Evolutionary conservation across 1,140 invertebrate genomes (phyloP).

Genomic region (Zaprionus lachaisei): DNA sequence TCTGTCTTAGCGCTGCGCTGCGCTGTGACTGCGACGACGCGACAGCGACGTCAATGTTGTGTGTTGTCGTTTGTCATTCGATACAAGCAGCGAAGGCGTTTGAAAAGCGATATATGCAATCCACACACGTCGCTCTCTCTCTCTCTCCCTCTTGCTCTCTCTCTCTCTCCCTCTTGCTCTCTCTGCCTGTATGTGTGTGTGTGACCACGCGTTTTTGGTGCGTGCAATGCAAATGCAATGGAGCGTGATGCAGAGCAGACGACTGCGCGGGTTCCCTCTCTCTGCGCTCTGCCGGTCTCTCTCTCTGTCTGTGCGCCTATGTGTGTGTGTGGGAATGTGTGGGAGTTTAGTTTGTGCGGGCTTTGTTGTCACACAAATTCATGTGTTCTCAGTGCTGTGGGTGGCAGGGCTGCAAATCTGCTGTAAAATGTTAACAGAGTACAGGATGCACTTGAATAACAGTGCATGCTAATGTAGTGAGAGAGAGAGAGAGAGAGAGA

Average conservation of each 20-base stretch:
- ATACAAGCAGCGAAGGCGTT: constrained; percentile 71
- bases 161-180: neutral
- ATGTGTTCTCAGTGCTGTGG: constrained; percentile 41
- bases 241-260: constrained; percentile 42
- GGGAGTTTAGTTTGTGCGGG: constrained; percentile 44
- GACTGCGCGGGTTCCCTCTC: constrained; percentile 25
- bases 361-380: constrained; percentile 43
- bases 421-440: neutral
- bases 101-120: constrained; percentile 68
- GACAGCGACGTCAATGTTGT: constrained; percentile 35
- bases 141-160: neutral
- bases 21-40: neutral
- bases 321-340: constrained; percentile 27
- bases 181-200: neutral
- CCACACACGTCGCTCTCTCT: constrained; percentile 5
- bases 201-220: constrained; percentile 72
- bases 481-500: neutral
- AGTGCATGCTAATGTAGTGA: neutral
- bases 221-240: constrained; percentile 76
- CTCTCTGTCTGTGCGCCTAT: neutral
- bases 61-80: constrained; percentile 72
- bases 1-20: constrained; percentile 56
- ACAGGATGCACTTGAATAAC: neutral
- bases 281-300: constrained; percentile 19
- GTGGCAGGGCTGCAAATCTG: constrained; percentile 25